Conservation (phyloP, 1,140 invertebrate species). For the Drosophila busckii region DNA sequence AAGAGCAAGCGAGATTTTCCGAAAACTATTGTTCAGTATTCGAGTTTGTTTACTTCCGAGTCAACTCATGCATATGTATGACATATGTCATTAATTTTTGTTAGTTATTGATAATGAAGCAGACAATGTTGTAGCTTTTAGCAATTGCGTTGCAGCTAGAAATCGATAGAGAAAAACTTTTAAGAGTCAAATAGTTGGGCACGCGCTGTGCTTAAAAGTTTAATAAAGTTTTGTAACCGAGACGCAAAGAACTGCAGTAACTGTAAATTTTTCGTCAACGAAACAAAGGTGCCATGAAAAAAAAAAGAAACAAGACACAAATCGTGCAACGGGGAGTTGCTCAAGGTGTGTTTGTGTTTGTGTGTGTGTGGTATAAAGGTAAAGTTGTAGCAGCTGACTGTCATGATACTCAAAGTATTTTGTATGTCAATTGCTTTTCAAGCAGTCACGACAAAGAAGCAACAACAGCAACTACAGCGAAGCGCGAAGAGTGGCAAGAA, state of each 20-base stretch:
- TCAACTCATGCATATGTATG: conserved; percentile 13
- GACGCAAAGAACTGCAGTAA: conserved; percentile 18
- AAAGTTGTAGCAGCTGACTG: conserved; percentile 11
- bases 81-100: no score
- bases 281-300: neutral
- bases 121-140: no score
- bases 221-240: conserved; percentile 30
- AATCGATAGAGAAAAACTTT: conserved; percentile 5
- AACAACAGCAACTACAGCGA: neutral
- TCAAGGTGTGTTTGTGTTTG: no score
- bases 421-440: conserved; percentile 48
- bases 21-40: no score
- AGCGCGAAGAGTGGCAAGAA: conserved; percentile 10
- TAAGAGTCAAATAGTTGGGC: conserved; percentile 7
- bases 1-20: no score
- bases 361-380: no score
- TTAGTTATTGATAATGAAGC: no score
- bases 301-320: neutral
- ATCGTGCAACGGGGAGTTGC: neutral
- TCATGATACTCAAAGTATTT: conserved; percentile 30
- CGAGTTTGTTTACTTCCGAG: no score
- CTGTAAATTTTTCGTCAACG: conserved; percentile 25
- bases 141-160: neutral
- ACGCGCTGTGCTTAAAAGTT: conserved; percentile 24
- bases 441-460: conserved; percentile 35